Evolutionary conservation across 1,140 invertebrate genomes (phyloP).

Genomic region (Drosophila obscura): DNA sequence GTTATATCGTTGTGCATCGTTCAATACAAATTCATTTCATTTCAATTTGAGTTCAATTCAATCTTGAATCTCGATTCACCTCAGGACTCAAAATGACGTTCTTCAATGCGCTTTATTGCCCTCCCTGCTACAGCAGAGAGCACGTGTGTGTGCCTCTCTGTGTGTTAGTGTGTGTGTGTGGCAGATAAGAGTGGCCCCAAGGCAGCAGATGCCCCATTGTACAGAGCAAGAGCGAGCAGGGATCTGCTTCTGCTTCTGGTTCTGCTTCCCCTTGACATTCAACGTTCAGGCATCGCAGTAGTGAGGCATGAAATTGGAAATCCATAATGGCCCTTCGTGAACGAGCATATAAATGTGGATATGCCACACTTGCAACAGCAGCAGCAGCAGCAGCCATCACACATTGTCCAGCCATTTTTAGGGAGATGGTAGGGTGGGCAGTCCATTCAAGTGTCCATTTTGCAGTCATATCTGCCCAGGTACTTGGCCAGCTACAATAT

Average conservation of each 20-base stretch:
- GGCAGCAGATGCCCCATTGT: conserved; percentile 12
- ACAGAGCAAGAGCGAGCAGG: not conserved
- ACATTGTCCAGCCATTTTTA: not conserved
- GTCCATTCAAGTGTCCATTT: too few species aligned
- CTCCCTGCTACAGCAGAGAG: conserved; percentile 4
- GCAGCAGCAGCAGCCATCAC: not conserved
- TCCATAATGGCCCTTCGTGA: conserved; percentile 58
- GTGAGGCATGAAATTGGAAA: conserved; percentile 77
- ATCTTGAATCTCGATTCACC: conserved; percentile 47
- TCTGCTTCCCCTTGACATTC: conserved; percentile 49
- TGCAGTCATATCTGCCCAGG: too few species aligned
- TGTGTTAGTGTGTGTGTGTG: conserved; percentile 21
- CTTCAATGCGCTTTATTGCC: conserved; percentile 71
- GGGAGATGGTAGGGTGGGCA: too few species aligned
- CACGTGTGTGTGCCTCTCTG: not conserved
- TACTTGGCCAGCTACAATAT: too few species aligned
- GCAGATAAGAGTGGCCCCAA: conserved; percentile 44
- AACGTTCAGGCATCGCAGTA: conserved; percentile 29
- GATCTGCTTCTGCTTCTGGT: conserved; percentile 9
- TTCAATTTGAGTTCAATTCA: conserved; percentile 21
- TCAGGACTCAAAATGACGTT: conserved; percentile 58
- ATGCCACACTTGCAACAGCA: conserved; percentile 3
- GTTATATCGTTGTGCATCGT: conserved; percentile 47
- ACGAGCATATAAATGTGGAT: conserved; percentile 37
- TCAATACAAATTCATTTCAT: conserved; percentile 75